Percentiles rank a stretch among this genome's conserved stretches.
Evolutionary conservation across 2,888 invertebrate genomes (phyloP).

Genomic region (Trachelus iudaicus): DNA sequence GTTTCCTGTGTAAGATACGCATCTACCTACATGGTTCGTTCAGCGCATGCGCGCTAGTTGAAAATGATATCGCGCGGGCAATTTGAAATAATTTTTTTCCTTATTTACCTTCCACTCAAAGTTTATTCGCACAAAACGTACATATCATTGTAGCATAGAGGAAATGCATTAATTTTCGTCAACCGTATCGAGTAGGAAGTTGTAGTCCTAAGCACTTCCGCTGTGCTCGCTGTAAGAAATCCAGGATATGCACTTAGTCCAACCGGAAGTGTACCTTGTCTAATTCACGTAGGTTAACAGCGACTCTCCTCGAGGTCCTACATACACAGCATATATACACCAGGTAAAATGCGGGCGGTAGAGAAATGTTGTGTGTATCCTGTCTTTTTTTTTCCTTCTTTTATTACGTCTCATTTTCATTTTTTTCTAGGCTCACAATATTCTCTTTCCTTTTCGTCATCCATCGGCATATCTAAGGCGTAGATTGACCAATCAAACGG

Average conservation of each 20-base stretch:
- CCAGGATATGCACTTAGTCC: conserved; percentile 41
- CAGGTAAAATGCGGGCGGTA: conserved; percentile 16
- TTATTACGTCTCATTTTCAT: conserved; percentile 10
- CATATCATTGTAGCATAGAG: neutral
- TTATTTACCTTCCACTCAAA: neutral
- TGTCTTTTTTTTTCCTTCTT: conserved; percentile 8
- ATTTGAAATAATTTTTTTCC: neutral
- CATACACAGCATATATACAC: neutral
- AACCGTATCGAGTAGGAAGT: neutral
- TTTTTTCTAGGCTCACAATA: neutral
- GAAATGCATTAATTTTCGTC: neutral
- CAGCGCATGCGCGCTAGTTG: neutral
- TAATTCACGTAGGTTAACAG: conserved; percentile 38
- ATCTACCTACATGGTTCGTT: neutral
- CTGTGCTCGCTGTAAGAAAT: conserved; percentile 2
- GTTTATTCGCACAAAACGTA: neutral
- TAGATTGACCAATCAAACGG: conserved; percentile 61
- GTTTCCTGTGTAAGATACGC: neutral
- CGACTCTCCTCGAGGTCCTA: neutral
- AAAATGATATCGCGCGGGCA: neutral
- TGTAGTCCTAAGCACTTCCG: neutral
- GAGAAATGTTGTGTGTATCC: conserved; percentile 14
- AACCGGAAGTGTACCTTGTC: conserved; percentile 47
- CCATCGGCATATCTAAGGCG: conserved; percentile 19
- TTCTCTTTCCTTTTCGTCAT: conserved; percentile 3